These are phyloP conservation scores for Pediacus dermestoides DNA, from an alignment of 2,888 invertebrate species.

Conservation along the genomic window DNA sequence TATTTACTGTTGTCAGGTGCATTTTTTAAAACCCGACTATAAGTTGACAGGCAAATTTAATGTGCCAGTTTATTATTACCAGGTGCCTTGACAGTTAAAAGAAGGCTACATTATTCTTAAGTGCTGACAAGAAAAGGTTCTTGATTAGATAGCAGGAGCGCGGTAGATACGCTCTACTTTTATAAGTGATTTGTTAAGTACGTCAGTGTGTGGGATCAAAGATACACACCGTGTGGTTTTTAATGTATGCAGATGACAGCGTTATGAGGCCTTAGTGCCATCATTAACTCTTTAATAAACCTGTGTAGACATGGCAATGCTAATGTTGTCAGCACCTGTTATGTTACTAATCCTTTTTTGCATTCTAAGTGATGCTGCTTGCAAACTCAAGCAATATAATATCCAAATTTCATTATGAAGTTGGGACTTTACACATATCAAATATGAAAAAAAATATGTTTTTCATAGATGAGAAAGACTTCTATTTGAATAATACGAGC, in stretches of 20 bases:
- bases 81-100: slow-evolving; percentile 21
- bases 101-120: slow-evolving; percentile 13
- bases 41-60: slow-evolving; percentile 2
- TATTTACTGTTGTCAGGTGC: slow-evolving; percentile 3
- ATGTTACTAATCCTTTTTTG: not conserved
- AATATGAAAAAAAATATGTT: too few species aligned
- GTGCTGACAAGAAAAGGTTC: slow-evolving; percentile 18
- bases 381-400: too few species aligned
- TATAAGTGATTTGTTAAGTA: slow-evolving; percentile 2
- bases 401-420: too few species aligned
- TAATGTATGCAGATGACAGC: slow-evolving; percentile 33
- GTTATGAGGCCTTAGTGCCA: slow-evolving; percentile 30
- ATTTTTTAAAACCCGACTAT: not conserved
- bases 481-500: too few species aligned
- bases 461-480: too few species aligned
- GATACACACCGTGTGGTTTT: slow-evolving; percentile 22
- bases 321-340: slow-evolving; percentile 32
- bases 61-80: slow-evolving; percentile 20
- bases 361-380: too few species aligned
- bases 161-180: slow-evolving; percentile 12
- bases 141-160: slow-evolving; percentile 15
- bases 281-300: slow-evolving; percentile 34
- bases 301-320: slow-evolving; percentile 27
- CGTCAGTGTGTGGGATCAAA: slow-evolving; percentile 30
- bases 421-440: too few species aligned